A percentile compares a stretch with the other conserved stretches of the same genome.
Conservation (phyloP, 2,888 invertebrate species). For the Drosophila kuntzei region DNA sequence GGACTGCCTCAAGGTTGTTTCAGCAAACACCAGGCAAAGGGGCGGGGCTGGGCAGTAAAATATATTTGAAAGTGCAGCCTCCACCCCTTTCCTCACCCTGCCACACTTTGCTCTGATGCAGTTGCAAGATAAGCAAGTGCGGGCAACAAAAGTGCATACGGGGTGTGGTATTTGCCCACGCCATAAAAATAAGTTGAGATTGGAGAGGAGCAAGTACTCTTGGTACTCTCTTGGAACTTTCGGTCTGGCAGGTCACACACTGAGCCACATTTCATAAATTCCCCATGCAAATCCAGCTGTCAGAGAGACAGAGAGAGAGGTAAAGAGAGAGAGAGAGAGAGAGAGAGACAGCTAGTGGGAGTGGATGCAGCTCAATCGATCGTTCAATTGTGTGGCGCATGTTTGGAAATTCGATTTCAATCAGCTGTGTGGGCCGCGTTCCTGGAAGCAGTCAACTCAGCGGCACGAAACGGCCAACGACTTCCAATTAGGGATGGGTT, state of each 20-base stretch:
- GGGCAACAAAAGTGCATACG: constrained; percentile 54
- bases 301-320: constrained; percentile 14
- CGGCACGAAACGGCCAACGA: neutral
- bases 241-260: constrained; percentile 41
- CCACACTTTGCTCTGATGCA: constrained; percentile 38
- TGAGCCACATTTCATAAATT: constrained; percentile 70
- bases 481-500: neutral
- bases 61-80: constrained; percentile 51
- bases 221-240: neutral
- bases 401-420: constrained; percentile 57
- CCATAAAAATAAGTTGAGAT: constrained; percentile 19
- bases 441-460: constrained; percentile 43
- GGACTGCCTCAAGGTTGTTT: constrained; percentile 24
- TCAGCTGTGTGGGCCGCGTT: constrained; percentile 62
- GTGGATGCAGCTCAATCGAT: constrained; percentile 55
- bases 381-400: constrained; percentile 59
- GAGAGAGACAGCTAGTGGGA: constrained; percentile 35
- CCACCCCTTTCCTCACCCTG: neutral
- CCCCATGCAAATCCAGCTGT: constrained; percentile 60
- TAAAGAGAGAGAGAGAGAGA: neutral
- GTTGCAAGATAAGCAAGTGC: constrained; percentile 33
- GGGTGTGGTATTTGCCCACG: constrained; percentile 69
- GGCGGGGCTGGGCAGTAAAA: constrained; percentile 5
- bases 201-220: constrained; percentile 7
- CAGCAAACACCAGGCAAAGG: neutral